Percentiles rank a stretch among this genome's conserved stretches.
These are phyloP conservation scores for Cantharis flavilabris DNA, from an alignment of 2,888 invertebrate genomes.

Conservation along the genomic window DNA sequence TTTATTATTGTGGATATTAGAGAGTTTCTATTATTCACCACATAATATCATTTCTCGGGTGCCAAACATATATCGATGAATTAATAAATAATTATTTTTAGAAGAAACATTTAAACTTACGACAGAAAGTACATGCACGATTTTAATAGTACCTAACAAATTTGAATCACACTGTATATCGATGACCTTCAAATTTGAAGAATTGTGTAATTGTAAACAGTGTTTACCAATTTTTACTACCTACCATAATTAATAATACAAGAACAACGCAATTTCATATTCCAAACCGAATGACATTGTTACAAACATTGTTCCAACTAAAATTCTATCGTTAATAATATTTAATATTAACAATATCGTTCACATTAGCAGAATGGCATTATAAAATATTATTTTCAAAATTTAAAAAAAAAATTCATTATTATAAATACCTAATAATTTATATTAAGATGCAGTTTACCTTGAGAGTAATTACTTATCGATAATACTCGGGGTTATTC, in stretches of 20 bases:
- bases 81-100: too few relatives aligned
- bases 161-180: not conserved
- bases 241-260: not conserved
- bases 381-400: too few relatives aligned
- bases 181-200: not conserved
- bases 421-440: not conserved
- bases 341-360: too few relatives aligned
- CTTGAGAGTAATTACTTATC: not conserved
- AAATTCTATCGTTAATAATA: too few relatives aligned
- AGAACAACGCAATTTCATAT: not conserved
- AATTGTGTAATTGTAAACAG: not conserved
- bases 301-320: too few relatives aligned
- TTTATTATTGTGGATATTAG: not conserved
- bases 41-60: not conserved
- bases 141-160: not conserved
- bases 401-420: not conserved
- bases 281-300: too few relatives aligned
- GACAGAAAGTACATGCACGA: too few relatives aligned
- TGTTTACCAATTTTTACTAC: not conserved
- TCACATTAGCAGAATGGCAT: too few relatives aligned
- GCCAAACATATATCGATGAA: too few relatives aligned
- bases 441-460: not conserved
- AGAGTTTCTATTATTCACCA: not conserved
- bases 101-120: too few relatives aligned
- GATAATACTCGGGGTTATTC: not conserved